Percentiles rank a stretch among this genome's conserved stretches.
Evolutionary conservation across 2,113 vertebrate genomes (phyloP).

Genomic region (Phainopepla nitens): DNA sequence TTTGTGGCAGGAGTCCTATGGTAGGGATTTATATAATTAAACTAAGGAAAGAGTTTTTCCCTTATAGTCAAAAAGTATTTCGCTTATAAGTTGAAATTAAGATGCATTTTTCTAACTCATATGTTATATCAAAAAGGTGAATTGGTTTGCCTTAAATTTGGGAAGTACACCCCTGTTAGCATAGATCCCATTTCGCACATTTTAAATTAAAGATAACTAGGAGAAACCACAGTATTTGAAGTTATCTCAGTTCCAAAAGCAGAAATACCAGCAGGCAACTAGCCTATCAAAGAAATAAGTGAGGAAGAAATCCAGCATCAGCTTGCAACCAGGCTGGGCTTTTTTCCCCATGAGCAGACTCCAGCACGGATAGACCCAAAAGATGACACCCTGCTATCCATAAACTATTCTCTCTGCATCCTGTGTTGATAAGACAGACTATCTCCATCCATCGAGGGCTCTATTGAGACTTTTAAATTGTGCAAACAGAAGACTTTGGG

Average conservation of each 20-base stretch:
- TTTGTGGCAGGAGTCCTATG: neutral
- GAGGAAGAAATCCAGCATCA: neutral
- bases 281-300: neutral
- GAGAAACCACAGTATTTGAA: neutral
- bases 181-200: neutral
- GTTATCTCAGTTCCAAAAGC: neutral
- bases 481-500: neutral
- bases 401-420: neutral
- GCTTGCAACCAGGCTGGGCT: neutral
- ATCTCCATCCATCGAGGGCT: neutral
- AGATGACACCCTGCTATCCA: neutral
- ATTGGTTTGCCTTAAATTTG: neutral
- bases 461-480: neutral
- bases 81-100: neutral
- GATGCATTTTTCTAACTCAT: neutral
- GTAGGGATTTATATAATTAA: neutral
- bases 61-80: neutral
- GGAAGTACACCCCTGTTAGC: neutral
- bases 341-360: neutral
- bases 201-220: neutral
- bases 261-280: neutral
- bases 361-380: neutral
- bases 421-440: neutral
- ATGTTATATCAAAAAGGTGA: neutral
- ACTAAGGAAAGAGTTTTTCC: neutral